Conservation (phyloP, 2,797 vertebrate genomes). For the Sebastes goodei region DNA sequence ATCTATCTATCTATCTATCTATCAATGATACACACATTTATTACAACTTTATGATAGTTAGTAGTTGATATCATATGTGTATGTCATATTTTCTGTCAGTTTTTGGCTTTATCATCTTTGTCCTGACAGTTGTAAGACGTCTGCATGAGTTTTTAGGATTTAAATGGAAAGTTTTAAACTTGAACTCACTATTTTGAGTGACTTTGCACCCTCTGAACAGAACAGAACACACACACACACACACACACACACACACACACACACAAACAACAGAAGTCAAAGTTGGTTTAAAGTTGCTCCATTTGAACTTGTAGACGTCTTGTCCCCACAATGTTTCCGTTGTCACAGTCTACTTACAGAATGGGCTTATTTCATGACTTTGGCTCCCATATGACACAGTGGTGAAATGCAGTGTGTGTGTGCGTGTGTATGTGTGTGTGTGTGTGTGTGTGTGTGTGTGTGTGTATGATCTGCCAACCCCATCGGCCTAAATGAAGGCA, state of each 20-base stretch:
- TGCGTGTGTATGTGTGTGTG: neutral
- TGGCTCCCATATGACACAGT: constrained; percentile 64
- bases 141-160: neutral
- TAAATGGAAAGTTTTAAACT: neutral
- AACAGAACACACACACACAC: neutral
- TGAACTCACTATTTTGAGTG: neutral
- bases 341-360: constrained; percentile 64
- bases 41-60: neutral
- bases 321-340: constrained; percentile 62
- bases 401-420: constrained; percentile 28
- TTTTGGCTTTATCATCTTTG: neutral
- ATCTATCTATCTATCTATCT: no score
- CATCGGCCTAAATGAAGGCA: constrained; percentile 72
- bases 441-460: constrained; percentile 20
- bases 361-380: constrained; percentile 60
- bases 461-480: constrained; percentile 49
- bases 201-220: neutral
- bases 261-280: neutral
- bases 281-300: constrained; percentile 8
- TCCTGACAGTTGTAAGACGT: neutral
- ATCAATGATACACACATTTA: neutral
- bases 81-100: neutral
- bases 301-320: constrained; percentile 47
- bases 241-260: neutral
- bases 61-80: neutral